Conservation (phyloP, 2,113 vertebrate genomes). For the Aythya baeri region DNA sequence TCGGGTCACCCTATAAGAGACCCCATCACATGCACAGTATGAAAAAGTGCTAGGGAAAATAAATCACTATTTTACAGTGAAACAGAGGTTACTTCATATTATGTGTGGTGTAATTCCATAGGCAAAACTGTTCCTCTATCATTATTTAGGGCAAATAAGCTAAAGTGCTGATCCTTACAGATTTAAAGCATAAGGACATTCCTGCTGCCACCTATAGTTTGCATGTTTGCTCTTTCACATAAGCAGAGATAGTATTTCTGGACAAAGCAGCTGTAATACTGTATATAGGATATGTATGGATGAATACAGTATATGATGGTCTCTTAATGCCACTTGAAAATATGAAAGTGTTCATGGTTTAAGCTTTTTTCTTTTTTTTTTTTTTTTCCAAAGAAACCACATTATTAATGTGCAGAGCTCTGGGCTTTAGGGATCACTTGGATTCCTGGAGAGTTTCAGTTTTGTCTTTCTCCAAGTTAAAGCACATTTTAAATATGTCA, state of each 20-base stretch:
- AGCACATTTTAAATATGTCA: slow-evolving; percentile 71
- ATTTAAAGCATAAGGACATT: not conserved
- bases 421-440: slow-evolving; percentile 75
- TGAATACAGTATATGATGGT: not conserved
- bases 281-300: not conserved
- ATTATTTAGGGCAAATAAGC: not conserved
- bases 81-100: not conserved
- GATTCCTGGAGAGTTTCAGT: slow-evolving; percentile 68
- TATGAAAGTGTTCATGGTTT: slow-evolving; percentile 10
- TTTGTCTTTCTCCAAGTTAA: slow-evolving; percentile 63
- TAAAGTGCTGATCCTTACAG: not conserved
- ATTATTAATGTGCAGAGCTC: slow-evolving; percentile 74
- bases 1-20: not conserved
- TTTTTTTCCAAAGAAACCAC: slow-evolving; percentile 51
- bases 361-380: not conserved
- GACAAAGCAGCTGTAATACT: not conserved
- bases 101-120: not conserved
- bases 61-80: slow-evolving; percentile 25
- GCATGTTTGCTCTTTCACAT: not conserved
- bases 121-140: not conserved
- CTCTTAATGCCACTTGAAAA: slow-evolving; percentile 32
- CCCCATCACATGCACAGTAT: not conserved
- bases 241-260: not conserved
- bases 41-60: slow-evolving; percentile 22
- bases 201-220: slow-evolving; percentile 40